phyloP scores from a whole-genome alignment of 2,113 vertebrate genomes.

The Naja naja region DNA sequence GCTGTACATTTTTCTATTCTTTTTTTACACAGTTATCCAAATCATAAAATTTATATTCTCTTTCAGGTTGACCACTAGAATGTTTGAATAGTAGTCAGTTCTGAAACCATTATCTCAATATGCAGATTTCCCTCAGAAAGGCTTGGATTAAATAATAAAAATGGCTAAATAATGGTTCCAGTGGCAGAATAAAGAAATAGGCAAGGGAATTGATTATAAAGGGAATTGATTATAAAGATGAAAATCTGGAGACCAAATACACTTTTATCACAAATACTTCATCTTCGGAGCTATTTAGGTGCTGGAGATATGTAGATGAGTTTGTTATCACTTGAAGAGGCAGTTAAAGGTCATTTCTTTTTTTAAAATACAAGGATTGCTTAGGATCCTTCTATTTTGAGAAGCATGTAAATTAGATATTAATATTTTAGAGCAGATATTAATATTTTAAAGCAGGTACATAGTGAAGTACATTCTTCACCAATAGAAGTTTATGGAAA shows the following conservation, averaged over 20 bases:
- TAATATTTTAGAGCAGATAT: neutral
- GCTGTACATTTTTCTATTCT: neutral
- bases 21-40: neutral
- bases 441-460: neutral
- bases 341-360: neutral
- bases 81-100: neutral
- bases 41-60: neutral
- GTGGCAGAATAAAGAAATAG: neutral
- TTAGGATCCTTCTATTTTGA: neutral
- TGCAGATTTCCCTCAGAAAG: neutral
- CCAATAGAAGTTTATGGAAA: neutral
- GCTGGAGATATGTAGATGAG: neutral
- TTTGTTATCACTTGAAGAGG: neutral
- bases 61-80: neutral
- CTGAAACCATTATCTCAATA: neutral
- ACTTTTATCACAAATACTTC: neutral
- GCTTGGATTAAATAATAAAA: neutral
- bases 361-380: neutral
- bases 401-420: neutral
- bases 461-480: neutral
- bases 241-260: neutral
- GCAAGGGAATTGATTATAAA: neutral
- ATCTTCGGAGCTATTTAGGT: neutral
- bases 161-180: neutral
- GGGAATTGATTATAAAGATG: neutral